phyloP scores from a whole-genome alignment of 1,140 invertebrate genomes.

The Atta texana region DNA sequence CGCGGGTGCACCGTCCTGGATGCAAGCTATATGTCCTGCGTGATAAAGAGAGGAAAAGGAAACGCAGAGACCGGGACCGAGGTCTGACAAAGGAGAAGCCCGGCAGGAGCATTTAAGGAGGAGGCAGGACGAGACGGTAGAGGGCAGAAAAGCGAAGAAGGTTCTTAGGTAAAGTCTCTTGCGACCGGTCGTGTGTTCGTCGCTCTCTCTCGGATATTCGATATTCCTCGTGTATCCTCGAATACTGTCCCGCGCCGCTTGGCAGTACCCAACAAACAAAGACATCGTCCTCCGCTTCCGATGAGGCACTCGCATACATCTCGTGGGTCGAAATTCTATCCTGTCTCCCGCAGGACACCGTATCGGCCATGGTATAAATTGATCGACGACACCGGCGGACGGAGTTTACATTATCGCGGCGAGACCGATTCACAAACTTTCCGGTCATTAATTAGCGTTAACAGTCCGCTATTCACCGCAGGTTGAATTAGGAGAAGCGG shows the following conservation, averaged over 20 bases:
- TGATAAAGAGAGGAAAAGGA: slow-evolving; percentile 74
- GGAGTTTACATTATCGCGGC: background rate
- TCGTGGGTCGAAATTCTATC: slow-evolving; percentile 69
- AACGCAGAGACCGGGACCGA: slow-evolving; percentile 71
- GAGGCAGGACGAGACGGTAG: slow-evolving; percentile 36
- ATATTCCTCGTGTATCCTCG: slow-evolving; percentile 66
- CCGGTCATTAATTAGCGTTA: slow-evolving; percentile 33
- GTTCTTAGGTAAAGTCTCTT: slow-evolving; percentile 66
- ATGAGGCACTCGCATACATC: slow-evolving; percentile 56
- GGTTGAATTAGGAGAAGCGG: background rate
- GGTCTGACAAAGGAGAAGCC: slow-evolving; percentile 75
- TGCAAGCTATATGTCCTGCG: slow-evolving; percentile 45
- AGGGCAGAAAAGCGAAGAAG: slow-evolving; percentile 69
- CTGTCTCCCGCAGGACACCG: slow-evolving; percentile 25
- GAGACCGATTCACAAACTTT: slow-evolving; percentile 24
- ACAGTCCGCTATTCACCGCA: slow-evolving; percentile 13
- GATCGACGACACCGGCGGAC: background rate
- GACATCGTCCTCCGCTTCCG: slow-evolving; percentile 81
- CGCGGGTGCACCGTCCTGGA: slow-evolving; percentile 47
- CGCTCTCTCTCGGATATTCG: slow-evolving; percentile 72
- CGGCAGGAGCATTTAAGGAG: background rate
- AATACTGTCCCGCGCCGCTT: slow-evolving; percentile 63
- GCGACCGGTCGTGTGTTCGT: slow-evolving; percentile 65
- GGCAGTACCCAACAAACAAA: slow-evolving; percentile 77
- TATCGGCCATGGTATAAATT: slow-evolving; percentile 19